Base-by-base conservation (phyloP, 2,888 invertebrate species). In the Invenusta paracnida region DNA sequence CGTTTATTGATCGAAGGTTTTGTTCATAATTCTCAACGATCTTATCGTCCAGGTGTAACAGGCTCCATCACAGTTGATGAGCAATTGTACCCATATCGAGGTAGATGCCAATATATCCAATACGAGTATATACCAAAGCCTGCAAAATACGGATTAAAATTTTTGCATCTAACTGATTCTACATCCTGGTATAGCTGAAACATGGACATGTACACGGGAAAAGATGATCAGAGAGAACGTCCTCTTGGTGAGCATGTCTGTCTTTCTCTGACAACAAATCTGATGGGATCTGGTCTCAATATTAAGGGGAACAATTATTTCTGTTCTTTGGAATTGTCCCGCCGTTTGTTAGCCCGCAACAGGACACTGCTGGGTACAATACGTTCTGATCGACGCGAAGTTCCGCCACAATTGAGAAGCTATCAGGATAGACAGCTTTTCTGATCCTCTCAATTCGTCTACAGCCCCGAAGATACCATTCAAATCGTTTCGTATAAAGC, bases 401-500 rank as follows among this genome's bases (percentile, higher is more conserved):
- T 73, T 73, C 27, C 73, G 73, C 23, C 23, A 73, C 27, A 73
- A 73, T 73, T 73, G 27, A 73, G 73, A 73, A 23, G 73, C 73
- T n/a, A 73, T 73, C 73, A 73, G 23, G 27, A 23, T 73, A 23
- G 25, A 73, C 17, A 73, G 73, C 73, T 73, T n/a, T 25, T 25
- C 73, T 73, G n/a, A n/a, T n/a, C 27, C 27, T 73, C 25, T 5
- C 73, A n/a, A 73, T 73, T 73, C 73, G 73, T 5, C 73, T 73
- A 73, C 73, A 73, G 11, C 73, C 11, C 73, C 5, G 73, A 73
- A 73, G 73, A 73, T 23, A 73, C 73, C 2, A 13, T 73, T 73
- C 17, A 73, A 73, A 73, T 73, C 73, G 73, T 73, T 73, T 73
- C 73, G 73, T 73, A 73, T 73, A 73, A 73, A 73, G 73, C 73